Conservation (phyloP, 2,113 vertebrate species). For the Ascaphus truei region DNA sequence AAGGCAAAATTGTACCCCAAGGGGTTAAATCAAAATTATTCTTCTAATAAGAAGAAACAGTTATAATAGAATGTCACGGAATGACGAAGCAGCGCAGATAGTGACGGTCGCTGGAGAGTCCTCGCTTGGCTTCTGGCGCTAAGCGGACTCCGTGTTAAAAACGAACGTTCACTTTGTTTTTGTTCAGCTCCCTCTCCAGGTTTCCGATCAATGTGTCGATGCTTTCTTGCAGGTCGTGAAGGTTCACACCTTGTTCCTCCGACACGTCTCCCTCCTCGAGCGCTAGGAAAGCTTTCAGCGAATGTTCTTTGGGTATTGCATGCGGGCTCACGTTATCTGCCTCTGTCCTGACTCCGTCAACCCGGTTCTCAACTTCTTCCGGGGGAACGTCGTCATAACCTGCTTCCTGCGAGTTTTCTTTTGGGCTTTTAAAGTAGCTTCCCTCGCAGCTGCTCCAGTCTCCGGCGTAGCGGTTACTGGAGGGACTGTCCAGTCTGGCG, state of each 20-base stretch:
- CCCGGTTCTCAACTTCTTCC: constrained; percentile 61
- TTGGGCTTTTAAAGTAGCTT: constrained; percentile 66
- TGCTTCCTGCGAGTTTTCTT: constrained; percentile 62
- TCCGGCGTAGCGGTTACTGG: constrained; percentile 93
- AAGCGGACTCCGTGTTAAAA: constrained; percentile 55
- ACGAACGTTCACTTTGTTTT: constrained; percentile 84
- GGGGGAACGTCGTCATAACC: constrained; percentile 85
- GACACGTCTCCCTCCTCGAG: constrained; percentile 78
- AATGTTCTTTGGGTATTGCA: constrained; percentile 55
- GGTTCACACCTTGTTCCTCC: constrained; percentile 77
- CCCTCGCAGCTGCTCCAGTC: constrained; percentile 93
- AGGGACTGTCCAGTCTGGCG: constrained; percentile 83
- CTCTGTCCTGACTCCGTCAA: constrained; percentile 21
- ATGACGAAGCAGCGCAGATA: background rate
- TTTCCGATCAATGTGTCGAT: constrained; percentile 95
- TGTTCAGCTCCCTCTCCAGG: constrained; percentile 93
- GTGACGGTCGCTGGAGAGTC: background rate
- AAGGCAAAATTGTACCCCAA: constrained; percentile 63
- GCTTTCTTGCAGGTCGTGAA: constrained; percentile 94
- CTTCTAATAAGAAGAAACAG: constrained; percentile 73
- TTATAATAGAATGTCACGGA: constrained; percentile 37
- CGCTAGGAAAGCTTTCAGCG: constrained; percentile 80
- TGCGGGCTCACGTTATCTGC: constrained; percentile 35
- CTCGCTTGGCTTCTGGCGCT: background rate
- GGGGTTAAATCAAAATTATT: constrained; percentile 59